A percentile compares a stretch with the other conserved stretches of the same genome.
phyloP scores from a whole-genome alignment of 2,113 vertebrate genomes.

The Scalopus aquaticus region DNA sequence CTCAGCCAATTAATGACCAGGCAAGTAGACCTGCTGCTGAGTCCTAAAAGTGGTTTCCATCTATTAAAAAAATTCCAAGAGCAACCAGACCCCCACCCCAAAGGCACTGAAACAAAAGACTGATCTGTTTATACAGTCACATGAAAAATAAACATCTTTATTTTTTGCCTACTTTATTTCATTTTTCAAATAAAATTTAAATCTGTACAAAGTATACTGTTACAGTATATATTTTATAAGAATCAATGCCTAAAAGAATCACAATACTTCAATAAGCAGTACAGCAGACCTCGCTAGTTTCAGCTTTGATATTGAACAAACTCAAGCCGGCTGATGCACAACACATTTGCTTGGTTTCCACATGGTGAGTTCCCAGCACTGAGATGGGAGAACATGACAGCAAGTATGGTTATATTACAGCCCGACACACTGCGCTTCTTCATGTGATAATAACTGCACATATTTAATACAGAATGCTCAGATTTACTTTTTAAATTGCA shows the following conservation, averaged over 20 bases:
- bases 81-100: constrained; percentile 27
- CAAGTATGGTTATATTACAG: constrained; percentile 83
- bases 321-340: constrained; percentile 81
- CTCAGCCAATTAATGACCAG: constrained; percentile 43
- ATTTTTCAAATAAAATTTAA: constrained; percentile 89
- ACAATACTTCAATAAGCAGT: constrained; percentile 89
- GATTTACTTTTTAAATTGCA: constrained; percentile 81
- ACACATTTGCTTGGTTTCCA: constrained; percentile 82
- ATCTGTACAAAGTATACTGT: constrained; percentile 91
- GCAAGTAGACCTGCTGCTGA: neutral
- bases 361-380: constrained; percentile 82
- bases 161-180: constrained; percentile 90
- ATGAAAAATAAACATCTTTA: constrained; percentile 91
- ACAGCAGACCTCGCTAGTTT: constrained; percentile 84
- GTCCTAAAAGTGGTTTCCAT: constrained; percentile 43
- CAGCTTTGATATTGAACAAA: constrained; percentile 82
- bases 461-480: constrained; percentile 82
- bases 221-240: constrained; percentile 89
- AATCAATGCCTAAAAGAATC: constrained; percentile 88
- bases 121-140: constrained; percentile 88
- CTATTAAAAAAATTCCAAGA: constrained; percentile 36
- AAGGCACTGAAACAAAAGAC: constrained; percentile 87
- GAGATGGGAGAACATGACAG: constrained; percentile 82
- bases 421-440: constrained; percentile 81
- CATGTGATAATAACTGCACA: constrained; percentile 79